Evolutionary conservation across 2,797 vertebrate species (phyloP), one percentile per base, ranked within the genome.

Genomic region (Scyliorhinus canicula): DNA sequence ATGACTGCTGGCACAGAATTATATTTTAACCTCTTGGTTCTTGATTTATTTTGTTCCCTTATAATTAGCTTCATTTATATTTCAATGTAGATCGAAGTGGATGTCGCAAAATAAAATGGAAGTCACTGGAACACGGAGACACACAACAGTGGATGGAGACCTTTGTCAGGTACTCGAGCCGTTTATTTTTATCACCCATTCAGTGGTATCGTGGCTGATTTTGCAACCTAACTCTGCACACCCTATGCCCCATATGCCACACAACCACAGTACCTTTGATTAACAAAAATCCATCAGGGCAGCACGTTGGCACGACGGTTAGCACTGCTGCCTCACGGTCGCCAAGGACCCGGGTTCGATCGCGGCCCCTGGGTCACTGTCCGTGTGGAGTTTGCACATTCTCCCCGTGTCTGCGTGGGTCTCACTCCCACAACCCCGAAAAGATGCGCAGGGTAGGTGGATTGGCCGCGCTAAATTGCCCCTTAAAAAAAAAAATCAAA

Each of bases 11-110:
- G 55, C 19, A 40, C 24, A 35, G 47, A 94, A 74, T 71, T 50
- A 74, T 74, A 94, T 74, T 55, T 55, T 71, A 52, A 94, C 47
- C n/a, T 93, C 67, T 71, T 94, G 55, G 3, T 35, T 31, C 67
- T 74, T 52, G 67, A 55, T 94, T 90, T 94, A 94, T 74, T 71
- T 94, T 52, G 28, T 94, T 74, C 44, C 11, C 47, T 74, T 94
- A 74, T 55, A 69, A 74, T 94, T 71, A 94, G 65, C 67, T 71
- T 71, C 50, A 94, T 50, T 55, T 69, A 94, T 16, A 74, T 74
- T 94, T 94, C 67, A 50, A 94, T 55, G 74, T 35, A 94, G 69
- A 74, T 50, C 50, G 67, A 71, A 93, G 2, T 82, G 19, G 44
- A 82, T 47, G 26, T 26, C 47, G 79, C 44, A 9, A 82, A 47